Base-by-base conservation (phyloP, 2,888 invertebrate genomes). In the Palloptera scutellata region DNA sequence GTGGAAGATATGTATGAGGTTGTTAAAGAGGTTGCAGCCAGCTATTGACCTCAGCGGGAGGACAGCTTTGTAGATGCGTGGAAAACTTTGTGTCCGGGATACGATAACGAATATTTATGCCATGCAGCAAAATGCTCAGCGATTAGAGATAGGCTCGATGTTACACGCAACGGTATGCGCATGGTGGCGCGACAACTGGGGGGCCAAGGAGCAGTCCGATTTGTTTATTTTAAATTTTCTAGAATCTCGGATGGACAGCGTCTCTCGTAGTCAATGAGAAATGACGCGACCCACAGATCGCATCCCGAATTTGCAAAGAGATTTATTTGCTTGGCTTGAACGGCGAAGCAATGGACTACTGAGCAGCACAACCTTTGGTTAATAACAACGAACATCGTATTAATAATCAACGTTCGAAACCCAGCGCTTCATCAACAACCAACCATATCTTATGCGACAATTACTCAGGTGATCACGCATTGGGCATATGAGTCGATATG, bases 271-370 rank as follows among this genome's bases (percentile, higher is more conserved):
- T 19, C 57, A 61, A 51, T 66, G 60, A 53, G 65, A 60, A 54
- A 65, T 65, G 57, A 55, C 57, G 19, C 60, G 61, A 11, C 66
- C 66, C 8, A 66, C 51, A 48, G 61, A 61, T 10, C 61, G 61
- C 17, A 66, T 55, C 15, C 66, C 61, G 5, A 43, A 43, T 48
- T 45, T 66, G 55, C 61, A 66, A 43, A 60, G 42, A 1, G 53
- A 59, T 43, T 65, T 65, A 2, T 42, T 58, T 65, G 10, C 60
- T 8, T 65, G 60, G 60, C 60, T 65, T 30, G 64, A 64, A 19
- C 57, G 64, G 6, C 45, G 57, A 15, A 10, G 42, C 41, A 64
- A 58, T 40, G 64, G 48, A 6, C 48, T 51, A 10, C 30, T 64
- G 10, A 19, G 64, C 42, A 3, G 1, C 64, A 41, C 1, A 9